These are phyloP conservation scores for Okapia johnstoni DNA, from an alignment of 2,113 vertebrate genomes.

Conservation along the genomic window DNA sequence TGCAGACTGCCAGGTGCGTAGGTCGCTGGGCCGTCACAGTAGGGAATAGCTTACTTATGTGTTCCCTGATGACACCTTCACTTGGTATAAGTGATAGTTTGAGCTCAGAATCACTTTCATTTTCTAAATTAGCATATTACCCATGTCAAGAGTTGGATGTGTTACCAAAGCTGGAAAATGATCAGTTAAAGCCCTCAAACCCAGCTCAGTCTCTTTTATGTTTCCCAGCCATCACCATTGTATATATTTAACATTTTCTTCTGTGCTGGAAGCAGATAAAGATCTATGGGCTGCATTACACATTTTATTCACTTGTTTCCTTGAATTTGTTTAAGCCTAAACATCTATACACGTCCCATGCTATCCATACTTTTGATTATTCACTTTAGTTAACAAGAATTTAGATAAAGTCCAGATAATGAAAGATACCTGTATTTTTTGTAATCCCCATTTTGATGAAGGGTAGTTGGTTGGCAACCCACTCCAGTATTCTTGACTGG, in stretches of 20 bases:
- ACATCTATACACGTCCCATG: background rate
- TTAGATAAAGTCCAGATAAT: background rate
- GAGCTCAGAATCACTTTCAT: background rate
- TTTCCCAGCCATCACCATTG: background rate
- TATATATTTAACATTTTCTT: background rate
- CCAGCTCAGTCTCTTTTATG: background rate
- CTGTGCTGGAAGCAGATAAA: background rate
- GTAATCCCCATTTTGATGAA: background rate
- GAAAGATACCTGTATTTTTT: background rate
- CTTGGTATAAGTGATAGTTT: background rate
- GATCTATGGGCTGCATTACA: background rate
- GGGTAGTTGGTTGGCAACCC: background rate
- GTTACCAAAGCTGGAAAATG: background rate
- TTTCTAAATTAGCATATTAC: background rate
- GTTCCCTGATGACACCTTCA: background rate
- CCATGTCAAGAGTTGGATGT: background rate
- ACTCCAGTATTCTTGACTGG: background rate
- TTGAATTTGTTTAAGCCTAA: background rate
- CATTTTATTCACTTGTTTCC: slow-evolving; percentile 34
- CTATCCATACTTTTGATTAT: background rate
- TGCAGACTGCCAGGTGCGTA: slow-evolving; percentile 93
- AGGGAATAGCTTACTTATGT: background rate
- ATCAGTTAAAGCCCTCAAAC: background rate
- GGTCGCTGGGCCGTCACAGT: background rate
- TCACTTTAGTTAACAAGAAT: background rate